These are phyloP conservation scores for Conus canariensis DNA, from an alignment of 2,888 invertebrate genomes.

Conservation along the genomic window DNA sequence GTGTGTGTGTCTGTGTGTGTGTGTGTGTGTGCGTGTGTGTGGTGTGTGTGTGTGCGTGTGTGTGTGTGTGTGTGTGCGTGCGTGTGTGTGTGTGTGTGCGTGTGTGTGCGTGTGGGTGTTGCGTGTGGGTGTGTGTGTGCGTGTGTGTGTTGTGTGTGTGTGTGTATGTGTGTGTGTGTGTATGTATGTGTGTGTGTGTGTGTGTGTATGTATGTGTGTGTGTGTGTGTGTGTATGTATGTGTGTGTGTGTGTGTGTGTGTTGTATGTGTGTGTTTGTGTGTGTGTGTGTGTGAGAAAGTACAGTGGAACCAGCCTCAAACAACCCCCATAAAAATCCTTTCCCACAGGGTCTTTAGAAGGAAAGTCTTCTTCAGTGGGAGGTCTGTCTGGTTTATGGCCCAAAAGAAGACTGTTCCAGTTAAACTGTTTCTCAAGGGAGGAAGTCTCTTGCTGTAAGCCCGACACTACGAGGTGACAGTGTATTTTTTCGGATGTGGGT, in stretches of 20 bases:
- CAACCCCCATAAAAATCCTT: too few species aligned
- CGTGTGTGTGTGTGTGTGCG: slow-evolving; percentile 23
- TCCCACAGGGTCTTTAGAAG: neutral
- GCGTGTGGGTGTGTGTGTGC: too few species aligned
- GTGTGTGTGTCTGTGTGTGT: slow-evolving; percentile 13
- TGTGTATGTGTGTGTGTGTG: neutral
- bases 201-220: too few species aligned
- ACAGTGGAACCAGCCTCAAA: neutral
- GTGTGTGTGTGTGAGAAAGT: neutral
- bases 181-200: too few species aligned
- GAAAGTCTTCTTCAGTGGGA: neutral
- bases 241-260: slow-evolving; percentile 21
- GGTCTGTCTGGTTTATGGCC: neutral
- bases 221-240: slow-evolving; percentile 24
- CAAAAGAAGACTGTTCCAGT: neutral
- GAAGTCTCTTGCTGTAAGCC: too few species aligned
- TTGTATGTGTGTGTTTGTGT: neutral
- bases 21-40: neutral
- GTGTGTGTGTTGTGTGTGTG: neutral
- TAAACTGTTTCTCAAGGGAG: too few species aligned
- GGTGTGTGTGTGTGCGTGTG: too few species aligned
- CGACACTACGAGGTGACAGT: too few species aligned
- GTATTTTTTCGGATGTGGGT: too few species aligned
- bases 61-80: neutral
- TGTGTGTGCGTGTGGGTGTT: slow-evolving; percentile 2